phyloP scores from a whole-genome alignment of 1,140 invertebrate genomes.

The Asobara japonica region DNA sequence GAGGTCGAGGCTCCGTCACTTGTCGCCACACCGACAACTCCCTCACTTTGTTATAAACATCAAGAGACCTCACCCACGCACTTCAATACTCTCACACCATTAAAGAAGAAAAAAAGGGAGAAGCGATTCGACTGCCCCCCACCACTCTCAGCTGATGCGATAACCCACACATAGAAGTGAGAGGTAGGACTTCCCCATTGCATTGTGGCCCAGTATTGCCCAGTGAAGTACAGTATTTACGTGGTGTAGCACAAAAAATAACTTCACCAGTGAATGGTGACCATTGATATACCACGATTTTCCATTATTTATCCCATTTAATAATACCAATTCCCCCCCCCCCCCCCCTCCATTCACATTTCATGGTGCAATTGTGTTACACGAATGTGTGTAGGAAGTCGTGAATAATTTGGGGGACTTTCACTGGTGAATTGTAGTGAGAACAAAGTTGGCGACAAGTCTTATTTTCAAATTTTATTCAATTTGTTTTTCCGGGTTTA shows the following conservation, averaged over 20 bases:
- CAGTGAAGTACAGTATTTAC: constrained; percentile 8
- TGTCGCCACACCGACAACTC: too few relatives aligned
- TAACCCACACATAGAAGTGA: constrained; percentile 24
- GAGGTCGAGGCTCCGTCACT: too few relatives aligned
- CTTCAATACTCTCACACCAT: too few relatives aligned
- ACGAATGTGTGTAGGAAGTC: neutral
- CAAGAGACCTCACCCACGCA: too few relatives aligned
- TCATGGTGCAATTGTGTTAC: neutral
- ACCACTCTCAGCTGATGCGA: constrained; percentile 40
- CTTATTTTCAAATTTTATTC: neutral
- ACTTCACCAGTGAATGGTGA: neutral
- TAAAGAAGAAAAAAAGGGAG: neutral
- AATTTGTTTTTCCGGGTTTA: neutral
- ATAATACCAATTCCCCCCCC: too few relatives aligned
- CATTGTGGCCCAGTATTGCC: neutral
- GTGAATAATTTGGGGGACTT: neutral
- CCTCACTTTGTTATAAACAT: too few relatives aligned
- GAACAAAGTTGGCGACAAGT: neutral
- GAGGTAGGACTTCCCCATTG: neutral
- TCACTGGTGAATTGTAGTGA: neutral
- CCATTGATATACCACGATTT: neutral
- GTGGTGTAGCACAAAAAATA: neutral
- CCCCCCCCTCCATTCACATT: too few relatives aligned
- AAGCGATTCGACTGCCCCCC: neutral
- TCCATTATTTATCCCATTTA: neutral